Evolutionary conservation across 2,797 vertebrate genomes (phyloP), one percentile per base, ranked within the genome.

Genomic region (Myotis vivesi): DNA sequence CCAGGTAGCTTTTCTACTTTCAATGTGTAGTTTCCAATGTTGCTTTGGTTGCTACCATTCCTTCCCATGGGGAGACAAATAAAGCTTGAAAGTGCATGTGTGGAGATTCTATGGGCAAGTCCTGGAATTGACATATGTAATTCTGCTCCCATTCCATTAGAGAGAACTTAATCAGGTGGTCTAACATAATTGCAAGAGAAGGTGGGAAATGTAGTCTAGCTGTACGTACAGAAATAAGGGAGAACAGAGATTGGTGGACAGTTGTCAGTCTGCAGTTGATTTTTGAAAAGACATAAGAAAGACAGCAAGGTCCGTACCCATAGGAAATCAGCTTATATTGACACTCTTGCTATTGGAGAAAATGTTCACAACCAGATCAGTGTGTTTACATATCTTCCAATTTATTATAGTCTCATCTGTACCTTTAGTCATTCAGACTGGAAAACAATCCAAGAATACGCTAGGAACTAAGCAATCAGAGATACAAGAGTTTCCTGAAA

Each of bases 341-440:
- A 87, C 13, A 92, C 6, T 77, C 57, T n/a, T 68, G 17, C 23
- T 89, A 19, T 23, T 89, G 28, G 19, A 79, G 57, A 71, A 76
- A 75, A 69, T 8, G 13, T 76, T 89, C 76, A 87, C 57, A 51
- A 91, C 9, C 16, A 90, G 44, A 81, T 92, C 33, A 80, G 46
- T 64, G 16, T 76, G 46, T 76, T 87, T 87, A 22, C 2, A 30
- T n/a, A 82, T n/a, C 66, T 90, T 92, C 25, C 46, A 82, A 57
- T 62, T 86, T 89, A 83, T 91, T 92, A 79, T 30, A 82, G 23
- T 75, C 12, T 12, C 55, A 66, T 73, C n/a, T 89, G 22, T 33
- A 75, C n/a, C 20, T 93, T 92, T 69, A 86, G 33, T 88, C 55
- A 86, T 57, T 86, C 33, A 83, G 86, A 33, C 22, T 93, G 17